Evolutionary conservation across 2,888 invertebrate genomes (phyloP).

Genomic region (Erebia ligea): DNA sequence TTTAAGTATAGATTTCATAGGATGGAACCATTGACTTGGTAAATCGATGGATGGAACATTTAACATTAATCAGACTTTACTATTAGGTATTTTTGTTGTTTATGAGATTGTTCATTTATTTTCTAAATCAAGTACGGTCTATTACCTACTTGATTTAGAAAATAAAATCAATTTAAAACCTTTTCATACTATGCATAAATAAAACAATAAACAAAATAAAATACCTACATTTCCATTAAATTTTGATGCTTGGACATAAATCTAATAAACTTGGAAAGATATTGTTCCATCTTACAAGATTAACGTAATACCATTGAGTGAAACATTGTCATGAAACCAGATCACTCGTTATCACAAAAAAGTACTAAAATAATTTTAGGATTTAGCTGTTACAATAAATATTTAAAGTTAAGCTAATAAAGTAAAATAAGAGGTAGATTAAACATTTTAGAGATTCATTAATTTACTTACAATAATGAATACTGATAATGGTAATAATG

Average conservation of each 20-base stretch:
- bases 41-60: too few relatives aligned
- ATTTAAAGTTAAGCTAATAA: slow-evolving; percentile 63
- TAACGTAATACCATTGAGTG: slow-evolving; percentile 29
- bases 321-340: slow-evolving; percentile 44
- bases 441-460: slow-evolving; percentile 75
- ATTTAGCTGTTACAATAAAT: slow-evolving; percentile 69
- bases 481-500: slow-evolving; percentile 78
- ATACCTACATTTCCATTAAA: background rate
- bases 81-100: background rate
- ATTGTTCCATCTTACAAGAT: slow-evolving; percentile 32
- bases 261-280: slow-evolving; percentile 19
- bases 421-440: slow-evolving; percentile 80
- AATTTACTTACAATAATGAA: slow-evolving; percentile 69
- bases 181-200: background rate
- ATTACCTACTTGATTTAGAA: background rate
- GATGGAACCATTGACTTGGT: too few relatives aligned
- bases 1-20: background rate
- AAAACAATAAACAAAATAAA: background rate
- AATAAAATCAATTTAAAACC: background rate
- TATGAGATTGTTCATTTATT: background rate
- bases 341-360: slow-evolving; percentile 68
- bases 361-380: slow-evolving; percentile 61
- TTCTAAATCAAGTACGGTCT: background rate
- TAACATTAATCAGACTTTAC: background rate
- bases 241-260: background rate